Evolutionary conservation across 2,888 invertebrate genomes (phyloP).

Genomic region (Thecocarcelia acutangulata): DNA sequence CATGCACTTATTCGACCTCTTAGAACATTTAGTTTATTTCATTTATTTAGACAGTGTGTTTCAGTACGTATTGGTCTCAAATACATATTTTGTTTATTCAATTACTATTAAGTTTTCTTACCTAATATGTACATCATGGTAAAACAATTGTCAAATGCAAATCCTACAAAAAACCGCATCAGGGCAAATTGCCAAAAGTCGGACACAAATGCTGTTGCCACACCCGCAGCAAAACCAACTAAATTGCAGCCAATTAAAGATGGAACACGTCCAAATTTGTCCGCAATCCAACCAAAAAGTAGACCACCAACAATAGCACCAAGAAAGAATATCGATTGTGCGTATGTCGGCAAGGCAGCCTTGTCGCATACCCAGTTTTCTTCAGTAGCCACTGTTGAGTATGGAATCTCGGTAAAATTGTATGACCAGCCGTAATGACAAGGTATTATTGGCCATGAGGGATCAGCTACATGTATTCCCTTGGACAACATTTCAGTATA

Average conservation of each 20-base stretch:
- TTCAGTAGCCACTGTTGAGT: slow-evolving; percentile 92
- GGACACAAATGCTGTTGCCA: slow-evolving; percentile 87
- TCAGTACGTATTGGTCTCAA: too few relatives aligned
- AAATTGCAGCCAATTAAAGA: slow-evolving; percentile 89
- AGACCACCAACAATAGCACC: slow-evolving; percentile 93
- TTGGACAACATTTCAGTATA: slow-evolving; percentile 85
- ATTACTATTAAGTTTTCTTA: slow-evolving; percentile 81
- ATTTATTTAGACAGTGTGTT: too few relatives aligned
- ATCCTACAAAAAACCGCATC: slow-evolving; percentile 91
- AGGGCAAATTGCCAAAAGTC: slow-evolving; percentile 90
- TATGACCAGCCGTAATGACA: slow-evolving; percentile 92
- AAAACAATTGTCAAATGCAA: slow-evolving; percentile 94
- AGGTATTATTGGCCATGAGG: slow-evolving; percentile 86
- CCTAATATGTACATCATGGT: slow-evolving; percentile 96
- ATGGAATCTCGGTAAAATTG: slow-evolving; percentile 90
- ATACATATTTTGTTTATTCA: too few relatives aligned
- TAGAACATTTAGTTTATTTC: too few relatives aligned
- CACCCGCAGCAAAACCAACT: slow-evolving; percentile 86
- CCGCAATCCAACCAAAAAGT: slow-evolving; percentile 93
- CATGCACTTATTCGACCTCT: too few relatives aligned
- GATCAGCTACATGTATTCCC: slow-evolving; percentile 85
- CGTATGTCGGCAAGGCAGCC: slow-evolving; percentile 88
- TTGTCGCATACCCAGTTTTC: slow-evolving; percentile 94
- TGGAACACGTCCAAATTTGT: slow-evolving; percentile 91
- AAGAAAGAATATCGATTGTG: slow-evolving; percentile 93